Percentiles rank a stretch among this genome's conserved stretches.
Conservation (phyloP, 2,888 invertebrate species). For the Ctenicera cuprea region DNA sequence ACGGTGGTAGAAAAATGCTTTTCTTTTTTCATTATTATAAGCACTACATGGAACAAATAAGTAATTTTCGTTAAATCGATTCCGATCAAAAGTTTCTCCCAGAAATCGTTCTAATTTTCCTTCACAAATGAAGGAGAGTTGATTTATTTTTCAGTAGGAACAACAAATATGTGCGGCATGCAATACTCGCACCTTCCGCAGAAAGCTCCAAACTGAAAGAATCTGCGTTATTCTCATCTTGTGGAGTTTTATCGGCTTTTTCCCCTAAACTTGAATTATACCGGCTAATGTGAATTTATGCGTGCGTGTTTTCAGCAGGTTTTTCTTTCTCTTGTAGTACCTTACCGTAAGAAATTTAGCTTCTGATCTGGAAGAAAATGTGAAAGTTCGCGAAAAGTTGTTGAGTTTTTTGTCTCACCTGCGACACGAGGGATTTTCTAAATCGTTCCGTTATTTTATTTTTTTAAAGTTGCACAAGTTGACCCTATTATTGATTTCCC, state of each 20-base stretch:
- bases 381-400: background rate
- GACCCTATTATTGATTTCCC: background rate
- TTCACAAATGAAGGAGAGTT: constrained; percentile 23
- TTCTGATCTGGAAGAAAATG: background rate
- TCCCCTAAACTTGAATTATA: constrained; percentile 16
- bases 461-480: background rate
- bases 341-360: background rate
- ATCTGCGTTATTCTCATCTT: constrained; percentile 19
- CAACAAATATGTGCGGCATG: constrained; percentile 24
- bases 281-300: constrained; percentile 19
- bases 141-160: constrained; percentile 17
- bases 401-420: no score
- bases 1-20: no score
- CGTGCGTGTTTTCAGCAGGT: constrained; percentile 2
- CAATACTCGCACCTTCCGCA: constrained; percentile 11
- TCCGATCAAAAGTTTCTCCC: background rate
- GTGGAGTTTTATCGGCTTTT: constrained; percentile 22
- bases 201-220: constrained; percentile 23
- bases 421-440: no score
- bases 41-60: no score
- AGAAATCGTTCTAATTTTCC: background rate
- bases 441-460: background rate
- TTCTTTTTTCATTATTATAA: no score
- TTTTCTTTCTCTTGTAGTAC: constrained; percentile 2
- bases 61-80: no score